Percentiles rank a stretch among this genome's conserved stretches.
Evolutionary conservation across 2,113 vertebrate species (phyloP).

Genomic region (Pteropus alecto): DNA sequence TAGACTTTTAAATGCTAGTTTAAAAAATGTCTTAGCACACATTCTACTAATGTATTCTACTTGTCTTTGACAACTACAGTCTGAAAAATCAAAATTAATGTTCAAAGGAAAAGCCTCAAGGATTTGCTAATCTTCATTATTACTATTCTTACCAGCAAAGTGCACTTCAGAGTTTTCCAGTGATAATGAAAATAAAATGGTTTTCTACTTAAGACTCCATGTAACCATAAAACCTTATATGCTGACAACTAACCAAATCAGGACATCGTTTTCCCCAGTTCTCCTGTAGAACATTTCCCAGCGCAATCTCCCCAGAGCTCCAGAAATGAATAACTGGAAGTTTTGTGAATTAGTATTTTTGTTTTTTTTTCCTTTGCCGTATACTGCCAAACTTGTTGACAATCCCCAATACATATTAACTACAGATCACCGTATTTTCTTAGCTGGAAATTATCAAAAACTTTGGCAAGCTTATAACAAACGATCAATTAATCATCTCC

Average conservation of each 20-base stretch:
- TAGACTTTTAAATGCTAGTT: neutral
- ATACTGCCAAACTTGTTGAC: neutral
- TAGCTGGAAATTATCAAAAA: slow-evolving; percentile 18
- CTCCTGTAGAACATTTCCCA: neutral
- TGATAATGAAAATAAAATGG: neutral
- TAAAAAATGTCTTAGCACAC: neutral
- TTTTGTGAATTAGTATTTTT: neutral
- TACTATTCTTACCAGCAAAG: neutral
- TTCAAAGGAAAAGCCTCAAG: neutral
- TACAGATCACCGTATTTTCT: neutral
- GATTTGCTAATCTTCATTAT: neutral
- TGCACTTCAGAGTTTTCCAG: neutral
- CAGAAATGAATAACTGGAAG: neutral
- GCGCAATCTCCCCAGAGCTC: neutral
- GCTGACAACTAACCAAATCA: neutral
- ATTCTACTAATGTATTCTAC: neutral
- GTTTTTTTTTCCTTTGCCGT: neutral
- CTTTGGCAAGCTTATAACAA: slow-evolving; percentile 6
- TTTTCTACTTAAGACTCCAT: slow-evolving; percentile 9
- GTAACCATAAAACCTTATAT: neutral
- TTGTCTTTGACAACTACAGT: neutral
- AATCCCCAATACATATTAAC: neutral
- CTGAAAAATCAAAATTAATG: neutral
- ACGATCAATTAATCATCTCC: neutral
- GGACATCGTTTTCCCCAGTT: neutral